Conservation (phyloP, 2,797 vertebrate species). For the Lacerta bilineata region DNA sequence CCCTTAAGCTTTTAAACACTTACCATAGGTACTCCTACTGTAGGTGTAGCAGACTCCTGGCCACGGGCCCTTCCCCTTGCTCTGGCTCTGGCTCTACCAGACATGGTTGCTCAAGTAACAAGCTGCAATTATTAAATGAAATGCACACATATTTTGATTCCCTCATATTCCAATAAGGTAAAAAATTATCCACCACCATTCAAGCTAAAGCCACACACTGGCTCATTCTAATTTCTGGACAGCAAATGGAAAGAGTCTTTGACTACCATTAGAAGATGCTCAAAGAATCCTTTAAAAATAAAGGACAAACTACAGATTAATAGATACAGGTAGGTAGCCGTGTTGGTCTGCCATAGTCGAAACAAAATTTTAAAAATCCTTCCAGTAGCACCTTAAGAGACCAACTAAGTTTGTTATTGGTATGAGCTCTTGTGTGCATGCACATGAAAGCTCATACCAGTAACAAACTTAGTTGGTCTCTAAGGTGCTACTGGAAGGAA, state of each 20-base stretch:
- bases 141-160: background rate
- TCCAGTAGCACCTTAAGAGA: too few relatives aligned
- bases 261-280: background rate
- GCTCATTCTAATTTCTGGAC: background rate
- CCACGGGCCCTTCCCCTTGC: slow-evolving; percentile 86
- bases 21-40: slow-evolving; percentile 78
- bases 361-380: too few relatives aligned
- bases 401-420: too few relatives aligned
- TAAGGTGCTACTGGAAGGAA: too few relatives aligned
- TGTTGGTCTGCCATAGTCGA: too few relatives aligned
- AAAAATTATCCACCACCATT: background rate
- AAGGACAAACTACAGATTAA: background rate
- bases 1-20: slow-evolving; percentile 51
- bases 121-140: background rate
- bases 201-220: too few relatives aligned
- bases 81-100: slow-evolving; percentile 85
- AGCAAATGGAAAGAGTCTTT: background rate
- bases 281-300: background rate
- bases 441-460: too few relatives aligned
- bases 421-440: too few relatives aligned
- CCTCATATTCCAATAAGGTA: background rate
- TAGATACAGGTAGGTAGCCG: too few relatives aligned
- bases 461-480: too few relatives aligned
- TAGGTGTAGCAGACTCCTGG: slow-evolving; percentile 56
- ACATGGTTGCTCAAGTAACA: slow-evolving; percentile 76